Base-by-base conservation (phyloP, 2,888 invertebrate species). In the Epistrophe eligans region DNA sequence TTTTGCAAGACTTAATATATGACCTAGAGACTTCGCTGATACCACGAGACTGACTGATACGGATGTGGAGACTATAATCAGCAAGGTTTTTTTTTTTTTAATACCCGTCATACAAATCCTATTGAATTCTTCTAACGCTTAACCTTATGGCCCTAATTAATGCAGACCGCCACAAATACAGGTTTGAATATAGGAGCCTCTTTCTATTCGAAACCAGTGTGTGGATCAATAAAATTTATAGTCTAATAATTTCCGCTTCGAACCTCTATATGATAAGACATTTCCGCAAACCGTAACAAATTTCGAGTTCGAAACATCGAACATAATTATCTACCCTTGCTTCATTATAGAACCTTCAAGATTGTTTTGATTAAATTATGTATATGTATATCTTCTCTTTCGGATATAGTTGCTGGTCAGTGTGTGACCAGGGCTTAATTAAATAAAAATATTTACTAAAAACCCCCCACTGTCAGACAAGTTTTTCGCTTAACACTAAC, bases 91-190 rank as follows among this genome's bases (percentile, higher is more conserved):
- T 24, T 13, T 17, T n/a, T 17, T 24, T 13, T 17, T n/a, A 15
- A 32, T 24, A 24, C 24, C 24, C 15, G 9, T 15, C 43, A 15
- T 3, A 50, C 32, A 19, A n/a, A 50, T 38, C 40, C 52, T 52
- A 10, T 38, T 15, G 15, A 24, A 40, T 70, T 32, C 57, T 15
- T 43, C 67, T 57, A 52, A 67, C 11, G 62, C 64, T 15, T 82
- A 50, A 73, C 85, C 85, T 85, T 85, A 82, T 74, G 73, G 82
- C 81, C 81, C 84, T 77, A 81, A 77, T 71, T 58, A 76, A 70
- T 74, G 9, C 67, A n/a, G 48, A 48, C 64, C 48, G 24, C 62
- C 62, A 64, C 40, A 70, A 74, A 74, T 79, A 83, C 83, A 66
- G 60, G 87, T 79, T 83, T 45, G 19, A 2, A 32, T 35, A 35